Evolutionary conservation across 2,797 vertebrate genomes (phyloP), one percentile per base, ranked within the genome.

Genomic region (Sardinella longiceps): DNA sequence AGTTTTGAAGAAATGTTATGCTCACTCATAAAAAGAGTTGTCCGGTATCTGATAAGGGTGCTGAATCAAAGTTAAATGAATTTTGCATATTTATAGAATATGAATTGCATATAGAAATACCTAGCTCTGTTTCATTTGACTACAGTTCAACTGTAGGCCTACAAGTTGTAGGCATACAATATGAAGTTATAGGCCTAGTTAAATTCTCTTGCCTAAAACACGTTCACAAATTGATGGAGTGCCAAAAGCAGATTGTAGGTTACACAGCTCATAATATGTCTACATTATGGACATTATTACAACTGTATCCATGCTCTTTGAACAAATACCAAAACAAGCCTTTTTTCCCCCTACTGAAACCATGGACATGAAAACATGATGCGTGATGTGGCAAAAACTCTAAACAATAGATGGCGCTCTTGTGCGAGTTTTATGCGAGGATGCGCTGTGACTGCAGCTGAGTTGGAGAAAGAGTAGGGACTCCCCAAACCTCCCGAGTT

Each of bases 401-500:
- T n/a, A 23, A 20, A 0, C 70, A 4, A 20, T n/a, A 23, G 70
- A 43, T 77, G 33, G 15, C 70, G 70, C 33, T 43, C 18, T 77
- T 39, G 70, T 74, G 87, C 82, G 56, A 20, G 12, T 66, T 39
- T 23, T 33, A 23, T 9, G 23, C 85, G 87, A 90, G 89, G 87
- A 89, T 85, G 90, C 88, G 39, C 87, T 63, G 81, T 89, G 82
- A 51, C 86, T 88, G 91, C 18, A 58, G 88, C 89, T 50, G 90
- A 87, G 89, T 90, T 85, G 58, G n/a, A 80, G 88, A 87, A 88
- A 83, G 90, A 93, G 18, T 39, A 43, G 91, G 90, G 91, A 93
- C 92, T 91, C 88, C 82, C 46, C 88, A 89, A 90, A 90, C 89
- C 85, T 91, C 89, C 92, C 88, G 84, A 89, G 89, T 93, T 86